A percentile compares a stretch with the other conserved stretches of the same genome.
phyloP scores from a whole-genome alignment of 2,113 vertebrate genomes.

The Cyphomyrus plagiostoma region DNA sequence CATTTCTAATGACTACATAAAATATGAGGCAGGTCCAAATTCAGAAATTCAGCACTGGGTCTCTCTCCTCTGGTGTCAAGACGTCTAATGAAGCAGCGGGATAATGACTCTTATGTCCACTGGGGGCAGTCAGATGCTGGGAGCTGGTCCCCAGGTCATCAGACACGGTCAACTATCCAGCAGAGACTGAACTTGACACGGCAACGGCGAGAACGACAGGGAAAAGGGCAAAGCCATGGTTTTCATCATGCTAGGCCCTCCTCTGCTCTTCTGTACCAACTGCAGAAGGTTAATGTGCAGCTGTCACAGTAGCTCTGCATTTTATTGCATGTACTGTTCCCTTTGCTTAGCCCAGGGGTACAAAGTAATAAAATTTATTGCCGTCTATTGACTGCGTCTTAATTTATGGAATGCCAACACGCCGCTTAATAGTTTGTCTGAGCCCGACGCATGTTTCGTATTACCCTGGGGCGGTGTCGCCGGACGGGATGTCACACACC shows the following conservation, averaged over 20 bases:
- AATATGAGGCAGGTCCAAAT: slow-evolving; percentile 18
- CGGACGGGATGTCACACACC: too few species aligned
- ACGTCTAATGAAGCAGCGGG: background rate
- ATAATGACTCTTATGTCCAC: background rate
- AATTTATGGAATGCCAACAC: slow-evolving; percentile 14
- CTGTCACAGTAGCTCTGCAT: background rate
- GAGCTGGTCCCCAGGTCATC: background rate
- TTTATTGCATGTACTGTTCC: slow-evolving; percentile 16
- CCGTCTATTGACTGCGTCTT: background rate
- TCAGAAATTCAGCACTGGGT: background rate
- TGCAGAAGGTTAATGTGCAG: slow-evolving; percentile 5
- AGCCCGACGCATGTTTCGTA: slow-evolving; percentile 1
- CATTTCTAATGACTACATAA: slow-evolving; percentile 6
- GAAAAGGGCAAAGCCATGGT: background rate
- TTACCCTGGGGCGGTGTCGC: background rate
- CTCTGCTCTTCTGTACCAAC: background rate
- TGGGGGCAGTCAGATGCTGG: background rate
- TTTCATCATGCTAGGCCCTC: background rate
- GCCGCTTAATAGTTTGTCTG: background rate
- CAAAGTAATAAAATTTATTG: slow-evolving; percentile 17
- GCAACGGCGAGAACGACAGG: background rate
- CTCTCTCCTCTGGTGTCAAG: background rate
- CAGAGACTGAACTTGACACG: background rate
- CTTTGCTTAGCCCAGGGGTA: slow-evolving; percentile 18
- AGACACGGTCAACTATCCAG: background rate